Conservation (phyloP, 2,797 vertebrate species). For the Anabacerthia variegaticeps region DNA sequence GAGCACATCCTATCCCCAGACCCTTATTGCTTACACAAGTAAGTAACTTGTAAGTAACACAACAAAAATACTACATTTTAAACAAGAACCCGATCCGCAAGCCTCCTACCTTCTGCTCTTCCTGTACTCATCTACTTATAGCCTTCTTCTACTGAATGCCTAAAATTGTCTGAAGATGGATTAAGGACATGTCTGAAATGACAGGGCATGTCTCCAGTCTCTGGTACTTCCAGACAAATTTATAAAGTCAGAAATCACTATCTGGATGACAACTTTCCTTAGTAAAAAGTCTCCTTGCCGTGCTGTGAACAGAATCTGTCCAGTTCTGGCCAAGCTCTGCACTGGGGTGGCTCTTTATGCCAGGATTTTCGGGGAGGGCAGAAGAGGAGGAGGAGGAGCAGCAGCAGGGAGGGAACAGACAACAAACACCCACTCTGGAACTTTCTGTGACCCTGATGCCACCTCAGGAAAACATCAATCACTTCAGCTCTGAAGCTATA, state of each 20-base stretch:
- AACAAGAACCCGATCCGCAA: neutral
- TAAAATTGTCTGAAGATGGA: conserved; percentile 34
- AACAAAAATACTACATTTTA: neutral
- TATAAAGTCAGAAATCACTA: neutral
- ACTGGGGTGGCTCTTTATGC: neutral
- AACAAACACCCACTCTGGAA: conserved; percentile 8
- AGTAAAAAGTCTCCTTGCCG: neutral
- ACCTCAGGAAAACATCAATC: neutral
- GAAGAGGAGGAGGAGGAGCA: neutral
- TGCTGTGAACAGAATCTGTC: neutral
- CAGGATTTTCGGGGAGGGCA: rapidly evolving
- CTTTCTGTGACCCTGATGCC: conserved; percentile 31
- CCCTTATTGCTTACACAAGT: neutral
- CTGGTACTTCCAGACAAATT: neutral
- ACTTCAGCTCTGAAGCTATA: neutral
- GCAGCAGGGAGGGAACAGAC: neutral
- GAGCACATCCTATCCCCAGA: neutral
- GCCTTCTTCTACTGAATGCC: conserved; percentile 44
- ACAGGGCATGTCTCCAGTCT: conserved; percentile 30
- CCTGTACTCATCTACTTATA: conserved; percentile 41
- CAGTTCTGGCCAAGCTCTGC: neutral
- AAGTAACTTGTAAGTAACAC: neutral
- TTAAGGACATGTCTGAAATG: conserved; percentile 16
- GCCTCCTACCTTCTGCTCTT: conserved; percentile 45
- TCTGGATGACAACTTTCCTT: neutral